phyloP scores from a whole-genome alignment of 2,888 invertebrate genomes.

The Trichogramma evanescens region DNA sequence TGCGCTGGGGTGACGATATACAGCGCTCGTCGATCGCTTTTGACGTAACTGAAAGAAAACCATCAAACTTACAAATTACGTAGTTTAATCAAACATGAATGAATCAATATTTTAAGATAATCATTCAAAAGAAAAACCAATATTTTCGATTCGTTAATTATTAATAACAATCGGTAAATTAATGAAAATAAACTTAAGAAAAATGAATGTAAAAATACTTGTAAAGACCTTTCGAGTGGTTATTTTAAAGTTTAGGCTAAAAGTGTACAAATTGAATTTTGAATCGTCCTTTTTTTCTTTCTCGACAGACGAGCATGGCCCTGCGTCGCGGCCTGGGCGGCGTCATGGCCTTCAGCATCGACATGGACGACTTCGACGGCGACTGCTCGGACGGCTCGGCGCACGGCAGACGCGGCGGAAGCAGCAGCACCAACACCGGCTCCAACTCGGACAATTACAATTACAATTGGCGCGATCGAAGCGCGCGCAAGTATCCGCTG shows the following conservation, averaged over 20 bases:
- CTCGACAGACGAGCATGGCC: conserved; percentile 10
- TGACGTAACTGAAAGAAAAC: no score
- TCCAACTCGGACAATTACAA: neutral
- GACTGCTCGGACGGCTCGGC: conserved; percentile 48
- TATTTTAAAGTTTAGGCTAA: neutral
- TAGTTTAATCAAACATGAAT: no score
- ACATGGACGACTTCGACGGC: conserved; percentile 79
- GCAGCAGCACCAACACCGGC: neutral
- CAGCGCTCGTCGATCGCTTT: no score
- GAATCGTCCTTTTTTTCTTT: neutral
- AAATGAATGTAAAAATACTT: neutral
- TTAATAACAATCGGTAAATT: no score
- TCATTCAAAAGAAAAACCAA: no score
- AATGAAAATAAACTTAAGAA: no score
- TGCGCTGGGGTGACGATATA: no score
- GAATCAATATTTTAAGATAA: no score
- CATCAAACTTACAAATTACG: no score
- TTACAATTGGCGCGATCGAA: neutral
- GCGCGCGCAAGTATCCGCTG: conserved; percentile 1
- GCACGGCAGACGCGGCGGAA: neutral
- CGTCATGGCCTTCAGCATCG: conserved; percentile 83
- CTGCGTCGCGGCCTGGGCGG: conserved; percentile 55
- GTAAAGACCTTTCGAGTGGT: neutral
- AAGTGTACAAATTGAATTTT: neutral
- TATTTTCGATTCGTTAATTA: no score